These are phyloP conservation scores for Hydractinia symbiolongicarpus DNA, from an alignment of 30 jellyfish, hydroid and myxozoan genomes.

Conservation along the genomic window DNA sequence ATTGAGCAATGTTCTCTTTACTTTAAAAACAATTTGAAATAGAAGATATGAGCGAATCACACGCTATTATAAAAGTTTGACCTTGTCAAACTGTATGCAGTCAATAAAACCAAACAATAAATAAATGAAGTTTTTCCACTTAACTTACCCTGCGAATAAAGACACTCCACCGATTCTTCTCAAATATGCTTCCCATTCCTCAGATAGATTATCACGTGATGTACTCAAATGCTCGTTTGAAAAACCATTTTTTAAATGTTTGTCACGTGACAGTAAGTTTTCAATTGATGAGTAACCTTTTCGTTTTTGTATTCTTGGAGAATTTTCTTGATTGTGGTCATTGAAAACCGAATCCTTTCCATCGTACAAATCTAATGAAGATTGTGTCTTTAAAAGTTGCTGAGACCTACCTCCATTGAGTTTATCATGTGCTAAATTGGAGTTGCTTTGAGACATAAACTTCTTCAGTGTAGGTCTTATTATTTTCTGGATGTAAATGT, in stretches of 20 bases:
- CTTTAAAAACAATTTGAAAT: too few relatives aligned
- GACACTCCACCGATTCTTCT: slow-evolving; percentile 27
- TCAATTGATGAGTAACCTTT: slow-evolving; percentile 9
- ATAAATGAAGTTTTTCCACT: not conserved
- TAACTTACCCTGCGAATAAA: slow-evolving; percentile 25
- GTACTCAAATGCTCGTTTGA: not conserved
- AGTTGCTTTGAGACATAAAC: not conserved
- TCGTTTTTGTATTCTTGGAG: not conserved
- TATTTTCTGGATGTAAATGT: not conserved
- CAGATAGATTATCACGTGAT: not conserved
- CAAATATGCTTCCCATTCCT: slow-evolving; percentile 15
- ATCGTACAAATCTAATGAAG: not conserved
- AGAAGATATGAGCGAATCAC: too few relatives aligned
- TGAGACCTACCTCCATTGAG: not conserved
- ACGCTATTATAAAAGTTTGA: too few relatives aligned
- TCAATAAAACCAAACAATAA: not conserved
- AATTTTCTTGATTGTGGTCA: too few relatives aligned
- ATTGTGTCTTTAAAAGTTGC: not conserved
- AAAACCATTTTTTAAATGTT: not conserved
- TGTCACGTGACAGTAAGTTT: not conserved
- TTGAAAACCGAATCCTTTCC: not conserved
- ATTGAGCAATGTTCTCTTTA: too few relatives aligned
- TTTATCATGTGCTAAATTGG: not conserved
- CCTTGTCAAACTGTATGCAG: not conserved
- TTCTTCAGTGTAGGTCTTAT: not conserved